Base-by-base conservation (phyloP, 2,888 invertebrate genomes). In the Zeuzera pyrina region DNA sequence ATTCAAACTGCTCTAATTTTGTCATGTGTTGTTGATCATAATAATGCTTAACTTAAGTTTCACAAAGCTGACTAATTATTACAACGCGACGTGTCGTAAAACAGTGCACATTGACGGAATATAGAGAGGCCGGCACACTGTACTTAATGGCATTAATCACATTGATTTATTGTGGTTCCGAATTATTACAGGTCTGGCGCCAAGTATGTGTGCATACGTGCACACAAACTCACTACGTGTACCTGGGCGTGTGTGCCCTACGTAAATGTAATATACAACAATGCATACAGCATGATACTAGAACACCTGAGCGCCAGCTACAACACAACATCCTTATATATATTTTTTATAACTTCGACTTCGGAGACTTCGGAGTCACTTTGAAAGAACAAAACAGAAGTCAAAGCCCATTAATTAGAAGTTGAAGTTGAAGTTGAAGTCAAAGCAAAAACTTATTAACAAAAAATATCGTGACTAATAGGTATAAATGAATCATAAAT, bases 111-210 rank as follows among this genome's bases (percentile, higher is more conserved):
- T 83, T 83, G 83, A 83, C 81, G 79, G 81, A 83, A 81, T 83
- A 83, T 83, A 81, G 83, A 81, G 81, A 81, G 81, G 77, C 79
- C 78, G 70, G 81, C 83, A 77, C 79, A 78, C 79, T 78, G 77
- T 81, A 78, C 83, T 81, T 83, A 83, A 83, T 83, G 83, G 79
- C 83, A 83, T 83, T 83, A 83, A 83, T 83, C 83, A 83, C 81
- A 81, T 83, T 83, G 83, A 83, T 83, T 83, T 83, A 83, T 83
- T 81, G 83, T 81, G 83, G 83, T 81, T 81, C 81, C 83, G 81
- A 83, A 83, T 83, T 83, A 83, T 83, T 83, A 83, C 83, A 81
- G 83, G 79, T 78, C 70, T 70, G 72, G 63, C 64, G 60, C 42
- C 43, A 49, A 42, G 43, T 43, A 70, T 71, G 77, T 58, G 72